phyloP scores from a whole-genome alignment of 2,888 invertebrate genomes.

The Tachina grossa region DNA sequence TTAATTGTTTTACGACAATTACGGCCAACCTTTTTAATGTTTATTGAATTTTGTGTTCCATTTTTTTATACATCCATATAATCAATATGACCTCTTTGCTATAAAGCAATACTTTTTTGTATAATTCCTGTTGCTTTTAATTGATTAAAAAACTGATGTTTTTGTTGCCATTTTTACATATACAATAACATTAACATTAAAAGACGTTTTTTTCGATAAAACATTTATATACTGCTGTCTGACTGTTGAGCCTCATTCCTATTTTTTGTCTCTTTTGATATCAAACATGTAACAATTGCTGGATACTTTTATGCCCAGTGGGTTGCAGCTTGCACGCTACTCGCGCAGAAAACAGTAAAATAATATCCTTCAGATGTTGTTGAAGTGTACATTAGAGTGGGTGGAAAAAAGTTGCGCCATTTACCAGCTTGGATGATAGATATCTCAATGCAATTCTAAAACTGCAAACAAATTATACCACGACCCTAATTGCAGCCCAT shows the following conservation, averaged over 20 bases:
- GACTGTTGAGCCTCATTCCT: not conserved
- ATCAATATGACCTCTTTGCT: slow-evolving; percentile 30
- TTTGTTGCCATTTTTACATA: not conserved
- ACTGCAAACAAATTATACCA: too few species aligned
- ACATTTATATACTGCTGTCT: not conserved
- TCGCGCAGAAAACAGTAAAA: not conserved
- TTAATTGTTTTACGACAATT: slow-evolving; percentile 51
- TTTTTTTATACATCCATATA: not conserved
- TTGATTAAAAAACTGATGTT: slow-evolving; percentile 16
- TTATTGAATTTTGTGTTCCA: slow-evolving; percentile 54
- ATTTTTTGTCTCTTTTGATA: not conserved
- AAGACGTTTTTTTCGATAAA: not conserved
- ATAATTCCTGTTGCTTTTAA: slow-evolving; percentile 9
- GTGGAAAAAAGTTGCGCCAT: too few species aligned
- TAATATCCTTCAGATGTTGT: too few species aligned
- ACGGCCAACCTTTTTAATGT: slow-evolving; percentile 70
- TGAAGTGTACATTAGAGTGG: too few species aligned
- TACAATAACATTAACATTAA: not conserved
- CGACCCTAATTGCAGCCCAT: too few species aligned
- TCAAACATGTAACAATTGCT: not conserved
- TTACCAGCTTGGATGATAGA: too few species aligned
- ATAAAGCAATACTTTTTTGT: not conserved
- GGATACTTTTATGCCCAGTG: too few species aligned
- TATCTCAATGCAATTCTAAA: too few species aligned
- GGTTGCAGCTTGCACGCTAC: not conserved